Base-by-base conservation (phyloP, 2,888 invertebrate genomes). In the Mythimna loreyi region DNA sequence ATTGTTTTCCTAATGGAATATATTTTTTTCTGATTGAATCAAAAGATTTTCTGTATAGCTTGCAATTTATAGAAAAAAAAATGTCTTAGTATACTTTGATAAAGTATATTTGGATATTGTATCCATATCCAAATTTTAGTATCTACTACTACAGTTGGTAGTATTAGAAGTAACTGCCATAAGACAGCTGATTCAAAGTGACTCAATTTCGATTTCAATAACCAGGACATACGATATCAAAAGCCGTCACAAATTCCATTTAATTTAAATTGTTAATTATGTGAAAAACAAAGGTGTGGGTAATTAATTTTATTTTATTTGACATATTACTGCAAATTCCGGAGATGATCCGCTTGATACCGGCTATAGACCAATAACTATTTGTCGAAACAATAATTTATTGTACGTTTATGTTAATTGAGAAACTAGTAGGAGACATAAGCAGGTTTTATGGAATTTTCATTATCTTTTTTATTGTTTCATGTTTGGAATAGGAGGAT, bases 351-450 rank as follows among this genome's bases (percentile, higher is more conserved):
- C 89, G 88, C 87, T 85, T 82, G 80, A 86, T 85, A 87, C 80
- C 82, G 67, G 88, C 84, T 86, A 86, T 86, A 90, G 88, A 86
- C 89, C 84, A 91, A 94, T 93, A 93, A 91, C 92, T 91, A 95
- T 94, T 95, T 94, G 94, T 94, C 94, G 90, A 91, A 92, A 91
- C 87, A 89, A 88, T 92, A 93, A 95, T 94, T 93, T 94, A 95
- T 92, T 82, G 81, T 79, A 73, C 83, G 85, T 91, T 91, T 93
- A 95, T 95, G 93, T 82, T 87, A 94, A 94, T 93, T 68, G 61
- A 86, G 87, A 89, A 90, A 92, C 92, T 86, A 91, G 90, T 92
- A 92, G 91, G 88, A 90, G 91, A 90, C 87, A 85, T 80, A 87
- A 92, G 88, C 94, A 83, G 90, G 94, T 95, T 94, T 90, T 91